These are phyloP conservation scores for Belgica antarctica DNA, from an alignment of 2,888 invertebrate genomes.

Conservation along the genomic window DNA sequence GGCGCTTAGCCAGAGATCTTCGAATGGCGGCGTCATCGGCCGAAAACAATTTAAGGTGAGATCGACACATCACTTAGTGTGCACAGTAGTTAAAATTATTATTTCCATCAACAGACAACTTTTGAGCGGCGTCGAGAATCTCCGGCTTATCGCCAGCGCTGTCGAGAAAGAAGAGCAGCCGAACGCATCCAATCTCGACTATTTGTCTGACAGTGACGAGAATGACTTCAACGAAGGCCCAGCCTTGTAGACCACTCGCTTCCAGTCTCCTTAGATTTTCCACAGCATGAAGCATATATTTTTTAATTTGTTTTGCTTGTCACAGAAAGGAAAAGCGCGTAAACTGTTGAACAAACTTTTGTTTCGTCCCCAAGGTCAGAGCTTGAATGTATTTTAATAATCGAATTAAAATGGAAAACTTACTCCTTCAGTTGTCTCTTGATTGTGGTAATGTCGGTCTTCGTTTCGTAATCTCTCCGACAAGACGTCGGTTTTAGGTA, in stretches of 20 bases:
- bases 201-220: constrained; percentile 49
- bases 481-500: no score
- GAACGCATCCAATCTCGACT: constrained; percentile 50
- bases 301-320: not conserved
- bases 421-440: no score
- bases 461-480: no score
- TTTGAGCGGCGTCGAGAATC: constrained; percentile 65
- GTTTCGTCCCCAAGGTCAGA: not conserved
- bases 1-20: constrained; percentile 61
- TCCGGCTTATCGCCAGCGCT: constrained; percentile 63
- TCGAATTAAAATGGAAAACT: no score
- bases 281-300: not conserved
- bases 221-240: constrained; percentile 49
- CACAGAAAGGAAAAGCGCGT: not conserved
- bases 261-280: not conserved
- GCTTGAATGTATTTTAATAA: no score
- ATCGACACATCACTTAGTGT: no score
- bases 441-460: no score
- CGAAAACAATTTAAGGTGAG: constrained; percentile 64
- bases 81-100: constrained; percentile 31
- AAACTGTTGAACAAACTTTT: no score
- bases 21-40: constrained; percentile 64
- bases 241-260: constrained; percentile 48
- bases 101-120: constrained; percentile 62
- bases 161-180: constrained; percentile 62